Conservation (phyloP, 2,113 vertebrate species). For the Cynopterus brachyotis region DNA sequence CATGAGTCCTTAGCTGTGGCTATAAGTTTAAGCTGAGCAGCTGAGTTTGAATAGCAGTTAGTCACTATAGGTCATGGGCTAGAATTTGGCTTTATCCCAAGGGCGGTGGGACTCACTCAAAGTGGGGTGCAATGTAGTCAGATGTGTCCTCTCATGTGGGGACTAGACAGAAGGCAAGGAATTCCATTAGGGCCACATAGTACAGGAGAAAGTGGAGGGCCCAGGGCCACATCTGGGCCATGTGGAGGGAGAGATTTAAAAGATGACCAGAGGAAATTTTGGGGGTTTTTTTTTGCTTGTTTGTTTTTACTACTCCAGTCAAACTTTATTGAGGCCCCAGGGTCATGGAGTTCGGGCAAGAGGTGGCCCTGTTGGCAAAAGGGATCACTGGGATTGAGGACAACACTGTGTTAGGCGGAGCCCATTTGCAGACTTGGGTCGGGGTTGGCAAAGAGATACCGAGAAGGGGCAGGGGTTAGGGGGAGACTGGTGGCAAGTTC, state of each 20-base stretch:
- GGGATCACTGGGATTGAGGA: neutral
- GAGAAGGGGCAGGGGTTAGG: neutral
- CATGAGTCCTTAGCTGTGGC: neutral
- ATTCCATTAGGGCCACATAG: neutral
- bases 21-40: neutral
- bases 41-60: neutral
- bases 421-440: neutral
- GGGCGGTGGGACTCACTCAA: neutral
- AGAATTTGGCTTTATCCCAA: neutral
- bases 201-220: neutral
- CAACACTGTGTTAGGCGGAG: rapidly evolving
- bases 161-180: neutral
- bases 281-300: neutral
- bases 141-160: neutral
- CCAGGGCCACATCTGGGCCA: neutral
- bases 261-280: neutral
- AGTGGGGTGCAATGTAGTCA: neutral
- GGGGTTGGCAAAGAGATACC: neutral
- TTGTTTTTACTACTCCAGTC: neutral
- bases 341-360: neutral
- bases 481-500: too few species aligned
- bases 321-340: neutral
- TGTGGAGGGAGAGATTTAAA: neutral
- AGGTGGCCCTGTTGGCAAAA: neutral
- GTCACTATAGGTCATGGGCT: too few species aligned